Percentiles rank a stretch among this genome's conserved stretches.
Conservation (phyloP, 2,888 invertebrate species). For the Drosophila conformis region DNA sequence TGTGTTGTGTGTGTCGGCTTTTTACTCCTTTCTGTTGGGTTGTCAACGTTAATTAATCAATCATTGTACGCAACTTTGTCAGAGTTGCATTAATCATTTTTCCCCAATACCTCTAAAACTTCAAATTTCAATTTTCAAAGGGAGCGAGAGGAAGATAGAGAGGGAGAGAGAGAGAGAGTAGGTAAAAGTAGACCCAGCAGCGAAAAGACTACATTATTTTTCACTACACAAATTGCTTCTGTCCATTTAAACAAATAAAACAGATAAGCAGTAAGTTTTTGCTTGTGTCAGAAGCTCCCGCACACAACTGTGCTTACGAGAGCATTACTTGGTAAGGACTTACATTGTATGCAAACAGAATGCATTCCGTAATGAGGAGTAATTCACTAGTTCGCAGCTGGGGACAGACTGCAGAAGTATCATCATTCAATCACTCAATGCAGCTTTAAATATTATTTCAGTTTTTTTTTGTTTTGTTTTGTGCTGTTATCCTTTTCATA, state of each 20-base stretch:
- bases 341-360: neutral
- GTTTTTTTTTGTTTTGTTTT: neutral
- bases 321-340: neutral
- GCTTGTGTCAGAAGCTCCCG: neutral
- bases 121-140: slow-evolving; percentile 53
- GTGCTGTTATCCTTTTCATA: neutral
- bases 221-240: neutral
- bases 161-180: neutral
- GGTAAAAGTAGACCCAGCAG: neutral
- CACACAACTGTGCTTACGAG: neutral
- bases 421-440: slow-evolving; percentile 48
- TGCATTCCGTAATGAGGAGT: neutral
- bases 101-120: slow-evolving; percentile 43
- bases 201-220: neutral
- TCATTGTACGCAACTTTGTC: slow-evolving; percentile 68
- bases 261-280: neutral
- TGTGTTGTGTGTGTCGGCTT: slow-evolving; percentile 39
- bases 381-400: neutral
- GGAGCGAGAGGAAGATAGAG: neutral
- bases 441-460: neutral
- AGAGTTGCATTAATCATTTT: slow-evolving; percentile 71
- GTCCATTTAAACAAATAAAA: neutral
- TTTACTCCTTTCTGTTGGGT: slow-evolving; percentile 63
- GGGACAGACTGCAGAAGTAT: slow-evolving; percentile 3
- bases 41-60: slow-evolving; percentile 80